Evolutionary conservation across 1,140 invertebrate species (phyloP), one percentile per base, ranked within the genome.

Genomic region (Pinna nobilis): DNA sequence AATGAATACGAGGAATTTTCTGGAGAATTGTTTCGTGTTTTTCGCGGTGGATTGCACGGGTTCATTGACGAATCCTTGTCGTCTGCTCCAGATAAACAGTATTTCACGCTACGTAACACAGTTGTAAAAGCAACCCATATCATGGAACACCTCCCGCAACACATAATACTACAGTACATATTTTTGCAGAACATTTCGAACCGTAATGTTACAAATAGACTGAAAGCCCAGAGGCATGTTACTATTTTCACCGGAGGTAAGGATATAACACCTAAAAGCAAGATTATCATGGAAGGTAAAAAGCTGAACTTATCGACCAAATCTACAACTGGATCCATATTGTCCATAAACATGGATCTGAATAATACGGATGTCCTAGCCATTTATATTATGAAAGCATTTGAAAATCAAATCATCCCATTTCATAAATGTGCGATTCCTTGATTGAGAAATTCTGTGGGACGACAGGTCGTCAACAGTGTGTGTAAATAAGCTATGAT

Each of bases 351-450:
- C 20, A 35, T 59, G 6, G 55, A 25, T 35, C 9, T n/a, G 9
- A 33, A 59, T 15, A 35, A 59, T 33, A 59, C 33, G 18, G 55
- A 59, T 7, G 23, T 35, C 33, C 55, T 59, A 35, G 55, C 55
- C 11, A 2, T 59, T 9, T 59, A 59, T 59, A n/a, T 35, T n/a
- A 6, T 59, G 18, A 59, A 59, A 33, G 20, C 33, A 20, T 59
- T 20, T 20, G 55, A 59, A 59, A 33, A 59, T n/a, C 55, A 59
- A 13, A 35, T 59, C n/a, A 59, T 59, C 20, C 37, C 55, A 1
- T 9, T 59, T 6, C n/a, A 35, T n/a, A 59, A 59, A 33, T 59
- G 55, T 59, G 55, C 55, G 33, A 25, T 59, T 59, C 55, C 55
- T n/a, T 59, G 18, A 59, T n/a, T n/a, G n/a, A n/a, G n/a, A n/a